phyloP scores from a whole-genome alignment of 2,797 vertebrate species.

The Scomberomorus guttatus region DNA sequence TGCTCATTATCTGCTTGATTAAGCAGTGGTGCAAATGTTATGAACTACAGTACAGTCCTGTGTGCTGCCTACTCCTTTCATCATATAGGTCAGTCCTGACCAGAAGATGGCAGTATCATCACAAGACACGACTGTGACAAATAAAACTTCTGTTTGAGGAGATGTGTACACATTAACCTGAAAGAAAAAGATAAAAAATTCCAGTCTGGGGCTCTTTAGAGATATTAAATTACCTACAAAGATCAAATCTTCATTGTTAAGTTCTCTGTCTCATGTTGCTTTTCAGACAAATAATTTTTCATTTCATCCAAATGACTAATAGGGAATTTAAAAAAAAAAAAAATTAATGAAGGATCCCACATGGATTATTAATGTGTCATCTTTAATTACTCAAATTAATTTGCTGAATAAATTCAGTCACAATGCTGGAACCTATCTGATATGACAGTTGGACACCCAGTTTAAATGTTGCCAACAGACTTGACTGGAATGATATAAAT shows the following conservation, averaged over 20 bases:
- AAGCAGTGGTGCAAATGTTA: slow-evolving; percentile 75
- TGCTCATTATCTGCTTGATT: slow-evolving; percentile 82
- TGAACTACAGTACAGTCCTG: slow-evolving; percentile 60
- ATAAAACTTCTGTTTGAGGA: slow-evolving; percentile 21
- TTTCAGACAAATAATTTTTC: slow-evolving; percentile 38
- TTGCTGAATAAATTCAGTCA: slow-evolving; percentile 51
- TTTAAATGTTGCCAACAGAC: slow-evolving; percentile 27
- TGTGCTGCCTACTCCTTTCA: slow-evolving; percentile 21
- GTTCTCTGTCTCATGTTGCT: slow-evolving; percentile 36
- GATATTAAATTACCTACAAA: slow-evolving; percentile 44
- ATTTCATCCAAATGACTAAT: slow-evolving; percentile 59
- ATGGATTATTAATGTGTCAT: slow-evolving; percentile 61
- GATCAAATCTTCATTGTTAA: slow-evolving; percentile 27
- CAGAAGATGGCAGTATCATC: slow-evolving; percentile 79
- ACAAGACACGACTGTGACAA: slow-evolving; percentile 17
- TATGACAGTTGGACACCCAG: slow-evolving; percentile 13
- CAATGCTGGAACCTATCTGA: slow-evolving; percentile 21
- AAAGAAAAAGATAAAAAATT: slow-evolving; percentile 17
- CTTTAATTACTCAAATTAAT: slow-evolving; percentile 62
- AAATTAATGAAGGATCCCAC: slow-evolving; percentile 49
- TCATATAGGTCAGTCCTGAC: slow-evolving; percentile 5
- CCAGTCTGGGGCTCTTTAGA: slow-evolving; percentile 25
- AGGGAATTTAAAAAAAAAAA: slow-evolving; percentile 17
- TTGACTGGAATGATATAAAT: slow-evolving; percentile 14
- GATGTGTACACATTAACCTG: slow-evolving; percentile 32